These are phyloP conservation scores for Glaucidium brasilianum DNA, from an alignment of 2,113 vertebrate genomes.

Conservation along the genomic window DNA sequence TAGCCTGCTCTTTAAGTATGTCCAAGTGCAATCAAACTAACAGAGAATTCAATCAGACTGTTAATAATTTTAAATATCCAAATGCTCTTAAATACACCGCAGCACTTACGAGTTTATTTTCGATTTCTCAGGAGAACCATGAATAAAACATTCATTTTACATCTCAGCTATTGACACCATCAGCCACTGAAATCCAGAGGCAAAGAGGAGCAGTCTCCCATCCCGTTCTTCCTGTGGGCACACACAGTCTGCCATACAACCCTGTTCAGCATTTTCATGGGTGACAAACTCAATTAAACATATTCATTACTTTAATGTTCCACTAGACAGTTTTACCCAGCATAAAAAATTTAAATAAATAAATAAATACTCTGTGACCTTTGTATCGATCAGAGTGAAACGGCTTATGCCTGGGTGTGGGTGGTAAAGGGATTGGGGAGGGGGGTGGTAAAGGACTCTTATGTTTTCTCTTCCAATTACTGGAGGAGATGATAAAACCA, in stretches of 20 bases:
- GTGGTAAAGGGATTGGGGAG: conserved; percentile 59
- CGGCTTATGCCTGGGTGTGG: conserved; percentile 68
- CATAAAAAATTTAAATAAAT: conserved; percentile 74
- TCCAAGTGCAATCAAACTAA: not conserved
- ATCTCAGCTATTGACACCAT: conserved; percentile 11
- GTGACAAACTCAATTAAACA: conserved; percentile 83
- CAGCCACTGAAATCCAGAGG: not conserved
- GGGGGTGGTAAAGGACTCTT: conserved; percentile 63
- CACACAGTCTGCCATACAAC: conserved; percentile 12
- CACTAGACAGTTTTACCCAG: conserved; percentile 67
- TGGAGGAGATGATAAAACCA: conserved; percentile 84
- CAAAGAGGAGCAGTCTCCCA: not conserved
- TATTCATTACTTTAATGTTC: conserved; percentile 80
- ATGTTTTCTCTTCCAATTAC: conserved; percentile 86
- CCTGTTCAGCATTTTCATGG: conserved; percentile 70
- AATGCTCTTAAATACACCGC: not conserved
- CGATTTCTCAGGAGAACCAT: not conserved
- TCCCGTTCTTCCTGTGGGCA: not conserved
- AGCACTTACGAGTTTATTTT: not conserved
- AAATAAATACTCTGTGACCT: conserved; percentile 77
- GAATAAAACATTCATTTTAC: not conserved
- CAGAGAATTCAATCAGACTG: not conserved
- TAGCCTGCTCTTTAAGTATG: not conserved
- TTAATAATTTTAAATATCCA: not conserved
- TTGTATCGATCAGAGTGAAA: conserved; percentile 79